Evolutionary conservation across 2,888 invertebrate species (phyloP), one percentile per base, ranked within the genome.

Genomic region (Notodonta ziczac): DNA sequence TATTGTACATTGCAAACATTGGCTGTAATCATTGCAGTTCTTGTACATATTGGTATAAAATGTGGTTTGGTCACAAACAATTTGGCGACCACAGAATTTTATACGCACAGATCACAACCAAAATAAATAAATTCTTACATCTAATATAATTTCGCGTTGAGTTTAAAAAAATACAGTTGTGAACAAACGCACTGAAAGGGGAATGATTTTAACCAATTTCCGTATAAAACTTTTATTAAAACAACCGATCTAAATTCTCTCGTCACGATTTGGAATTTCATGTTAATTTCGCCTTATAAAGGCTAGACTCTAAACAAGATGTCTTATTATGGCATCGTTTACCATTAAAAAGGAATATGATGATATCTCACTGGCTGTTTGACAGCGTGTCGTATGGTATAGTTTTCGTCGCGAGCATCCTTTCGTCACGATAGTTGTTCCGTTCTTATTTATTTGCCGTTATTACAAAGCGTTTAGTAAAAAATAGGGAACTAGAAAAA

Each of bases 81-180:
- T n/a, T n/a, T 6, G n/a, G 5, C 10, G 5, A n/a, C 13, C 46
- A 13, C 4, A 39, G 13, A 9, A 10, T 54, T 10, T 57, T 57
- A 40, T 32, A 14, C 42, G 51, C 51, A 39, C 40, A 69, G 65
- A 73, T 76, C 76, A 76, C 76, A 76, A 76, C 76, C 76, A 67
- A 76, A 76, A 72, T 75, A 67, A 75, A 75, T 73, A 61, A 24
- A 70, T 66, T 61, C 68, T 75, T 73, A 73, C 35, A 65, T 55
- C 74, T 74, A 74, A 52, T 65, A 10, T 14, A 46, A 62, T 61
- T 59, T 62, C 58, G 58, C 55, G 39, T 32, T 58, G 61, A 69
- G 60, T 73, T n/a, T 54, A 63, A 46, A 46, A 63, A 67, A 60
- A 44, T 69, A 67, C 44, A 59, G 56, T 56, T 57, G 63, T 70